Percentiles rank a stretch among this genome's conserved stretches.
Evolutionary conservation across 1,140 invertebrate genomes (phyloP).

Genomic region (Lethrus apterus): DNA sequence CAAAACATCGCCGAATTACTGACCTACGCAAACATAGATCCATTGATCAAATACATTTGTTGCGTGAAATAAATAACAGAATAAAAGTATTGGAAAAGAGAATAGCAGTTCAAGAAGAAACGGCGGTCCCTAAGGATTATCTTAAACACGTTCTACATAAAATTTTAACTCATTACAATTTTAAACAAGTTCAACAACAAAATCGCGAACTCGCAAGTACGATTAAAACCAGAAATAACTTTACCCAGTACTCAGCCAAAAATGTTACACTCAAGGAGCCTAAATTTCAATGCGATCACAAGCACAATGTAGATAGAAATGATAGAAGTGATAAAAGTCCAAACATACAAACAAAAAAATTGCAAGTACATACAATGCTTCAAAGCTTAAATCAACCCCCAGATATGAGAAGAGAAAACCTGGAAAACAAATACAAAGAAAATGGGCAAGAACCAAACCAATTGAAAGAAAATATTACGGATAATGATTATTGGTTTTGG

Average conservation of each 20-base stretch:
- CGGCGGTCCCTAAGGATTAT: slow-evolving; percentile 21
- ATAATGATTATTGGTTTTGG: slow-evolving; percentile 13
- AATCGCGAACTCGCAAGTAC: background rate
- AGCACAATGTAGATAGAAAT: too few species aligned
- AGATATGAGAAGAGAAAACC: too few species aligned
- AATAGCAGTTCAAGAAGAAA: slow-evolving; percentile 19
- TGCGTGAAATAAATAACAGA: slow-evolving; percentile 10
- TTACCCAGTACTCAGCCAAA: background rate
- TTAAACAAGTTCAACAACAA: slow-evolving; percentile 14
- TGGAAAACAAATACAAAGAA: too few species aligned
- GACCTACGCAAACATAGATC: background rate
- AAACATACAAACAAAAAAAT: too few species aligned
- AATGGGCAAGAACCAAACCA: too few species aligned
- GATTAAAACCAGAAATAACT: slow-evolving; percentile 4
- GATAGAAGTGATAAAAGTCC: too few species aligned
- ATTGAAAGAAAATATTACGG: too few species aligned
- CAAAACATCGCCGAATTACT: background rate
- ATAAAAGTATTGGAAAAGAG: slow-evolving; percentile 19
- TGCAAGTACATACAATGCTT: too few species aligned
- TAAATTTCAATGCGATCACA: too few species aligned
- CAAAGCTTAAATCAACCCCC: too few species aligned
- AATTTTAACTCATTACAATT: slow-evolving; percentile 17
- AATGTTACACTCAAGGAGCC: too few species aligned
- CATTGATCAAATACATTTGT: slow-evolving; percentile 7
- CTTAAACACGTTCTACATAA: slow-evolving; percentile 24